These are phyloP conservation scores for Isotomurus palustris DNA, from an alignment of 2,888 invertebrate genomes.

Conservation along the genomic window DNA sequence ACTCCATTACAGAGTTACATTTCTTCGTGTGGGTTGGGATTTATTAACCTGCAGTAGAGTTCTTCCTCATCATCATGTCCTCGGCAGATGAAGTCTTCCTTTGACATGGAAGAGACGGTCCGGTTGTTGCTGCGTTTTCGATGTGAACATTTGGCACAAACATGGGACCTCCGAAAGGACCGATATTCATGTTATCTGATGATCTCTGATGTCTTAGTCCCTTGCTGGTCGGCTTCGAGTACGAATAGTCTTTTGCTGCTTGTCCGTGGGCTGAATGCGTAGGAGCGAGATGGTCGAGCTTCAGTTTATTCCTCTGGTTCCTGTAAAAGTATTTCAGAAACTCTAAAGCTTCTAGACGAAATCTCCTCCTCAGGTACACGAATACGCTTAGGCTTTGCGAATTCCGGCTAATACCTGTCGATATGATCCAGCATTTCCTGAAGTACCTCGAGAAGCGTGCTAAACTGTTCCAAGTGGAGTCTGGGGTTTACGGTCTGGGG, in stretches of 20 bases:
- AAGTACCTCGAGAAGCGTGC: constrained; percentile 71
- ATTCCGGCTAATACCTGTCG: constrained; percentile 55
- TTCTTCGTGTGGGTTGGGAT: not conserved
- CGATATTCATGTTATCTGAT: constrained; percentile 83
- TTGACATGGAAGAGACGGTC: constrained; percentile 51
- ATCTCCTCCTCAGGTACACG: not conserved
- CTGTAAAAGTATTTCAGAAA: constrained; percentile 50
- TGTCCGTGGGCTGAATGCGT: constrained; percentile 19
- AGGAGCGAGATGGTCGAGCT: constrained; percentile 71
- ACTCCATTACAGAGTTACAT: not conserved
- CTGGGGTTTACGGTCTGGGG: constrained; percentile 89
- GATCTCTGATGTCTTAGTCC: constrained; percentile 60
- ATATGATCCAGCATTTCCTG: constrained; percentile 90
- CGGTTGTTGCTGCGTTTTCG: constrained; percentile 48
- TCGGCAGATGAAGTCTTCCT: constrained; percentile 86
- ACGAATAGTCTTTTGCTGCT: constrained; percentile 19
- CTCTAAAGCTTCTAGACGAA: too few relatives aligned
- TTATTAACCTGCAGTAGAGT: constrained; percentile 64
- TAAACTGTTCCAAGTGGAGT: constrained; percentile 76
- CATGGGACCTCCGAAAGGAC: constrained; percentile 61
- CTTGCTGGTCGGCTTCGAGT: constrained; percentile 18
- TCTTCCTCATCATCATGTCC: constrained; percentile 77
- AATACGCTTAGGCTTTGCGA: not conserved
- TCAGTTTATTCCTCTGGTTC: constrained; percentile 82
- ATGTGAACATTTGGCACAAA: constrained; percentile 83